Conservation (phyloP, 1,140 invertebrate genomes). For the Conopomorpha cramerella region DNA sequence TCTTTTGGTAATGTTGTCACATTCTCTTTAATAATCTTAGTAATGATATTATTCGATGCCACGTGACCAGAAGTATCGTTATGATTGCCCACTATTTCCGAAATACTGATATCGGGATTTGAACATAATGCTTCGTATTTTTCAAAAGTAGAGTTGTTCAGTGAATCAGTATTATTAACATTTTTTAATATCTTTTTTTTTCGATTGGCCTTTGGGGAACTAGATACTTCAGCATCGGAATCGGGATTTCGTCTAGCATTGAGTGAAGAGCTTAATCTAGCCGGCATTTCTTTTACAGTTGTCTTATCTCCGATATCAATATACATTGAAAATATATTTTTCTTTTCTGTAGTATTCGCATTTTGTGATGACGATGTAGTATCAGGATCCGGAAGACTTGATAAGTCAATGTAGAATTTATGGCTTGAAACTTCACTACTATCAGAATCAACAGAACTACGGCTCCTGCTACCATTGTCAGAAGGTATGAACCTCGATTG, state of each 20-base stretch:
- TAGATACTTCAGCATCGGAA: slow-evolving; percentile 8
- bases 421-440: slow-evolving; percentile 32
- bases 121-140: slow-evolving; percentile 38
- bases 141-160: slow-evolving; percentile 20
- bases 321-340: slow-evolving; percentile 51
- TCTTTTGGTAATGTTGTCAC: no score
- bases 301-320: slow-evolving; percentile 38
- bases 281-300: slow-evolving; percentile 36
- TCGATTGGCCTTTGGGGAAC: slow-evolving; percentile 1
- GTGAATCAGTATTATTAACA: not conserved
- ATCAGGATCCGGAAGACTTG: slow-evolving; percentile 26
- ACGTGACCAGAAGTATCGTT: no score
- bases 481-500: slow-evolving; percentile 10
- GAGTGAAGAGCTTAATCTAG: slow-evolving; percentile 23
- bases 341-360: slow-evolving; percentile 24
- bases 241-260: slow-evolving; percentile 11
- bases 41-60: no score
- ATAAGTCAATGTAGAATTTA: slow-evolving; percentile 42
- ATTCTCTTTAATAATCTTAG: no score
- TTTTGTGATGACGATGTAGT: slow-evolving; percentile 18
- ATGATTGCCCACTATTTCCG: slow-evolving; percentile 36
- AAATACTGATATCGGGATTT: slow-evolving; percentile 32
- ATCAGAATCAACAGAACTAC: slow-evolving; percentile 29
- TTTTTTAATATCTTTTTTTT: slow-evolving; percentile 4
- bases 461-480: slow-evolving; percentile 21